Base-by-base conservation (phyloP, 2,797 vertebrate genomes). In the Gambusia yucatana region DNA sequence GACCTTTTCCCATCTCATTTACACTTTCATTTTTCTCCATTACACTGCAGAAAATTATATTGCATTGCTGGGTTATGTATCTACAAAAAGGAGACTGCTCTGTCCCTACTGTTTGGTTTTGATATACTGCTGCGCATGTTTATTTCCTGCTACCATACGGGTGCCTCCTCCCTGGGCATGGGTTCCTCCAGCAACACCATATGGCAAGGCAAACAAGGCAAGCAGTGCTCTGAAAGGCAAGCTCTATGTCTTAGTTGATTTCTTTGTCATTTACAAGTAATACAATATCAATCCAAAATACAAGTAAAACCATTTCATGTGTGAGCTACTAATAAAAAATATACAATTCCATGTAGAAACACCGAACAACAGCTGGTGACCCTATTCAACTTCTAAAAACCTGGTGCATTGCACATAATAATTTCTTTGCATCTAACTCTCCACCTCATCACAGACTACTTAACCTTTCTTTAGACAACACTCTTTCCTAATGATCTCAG, bases 121-220 rank as follows among this genome's bases (percentile, higher is more conserved):
- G 81, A 71, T 78, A 74, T 73, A 61, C 77, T 87, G 87, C 80
- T 84, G 82, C 47, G 89, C 85, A 80, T 86, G 89, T 90, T 86
- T 88, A 77, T 89, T 92, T 93, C 93, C 92, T 95, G 87, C 80
- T 89, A 86, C 89, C 94, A 94, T 91, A 92, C 79, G 93, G 92
- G 77, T 17, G 82, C 83, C 33, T 75, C 25, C 85, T 88, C 93
- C 90, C 90, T 81, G 55, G 91, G 92, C 84, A 61, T 83, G 61
- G 88, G 84, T 90, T 89, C 82, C 70, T 85, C 76, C 82, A 79
- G 84, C 76, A 80, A 43, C 86, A 72, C 92, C 94, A 95, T 94
- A 94, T 95, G 95, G 94, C 86, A 73, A 73, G 82, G 81, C 92
- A 87, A 85, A 81, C 72, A 25, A 88, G 76, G 76, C 85, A 82